Percentiles rank a stretch among this genome's conserved stretches.
These are phyloP conservation scores for Plotosus lineatus DNA, from an alignment of 2,113 vertebrate species.

Conservation along the genomic window DNA sequence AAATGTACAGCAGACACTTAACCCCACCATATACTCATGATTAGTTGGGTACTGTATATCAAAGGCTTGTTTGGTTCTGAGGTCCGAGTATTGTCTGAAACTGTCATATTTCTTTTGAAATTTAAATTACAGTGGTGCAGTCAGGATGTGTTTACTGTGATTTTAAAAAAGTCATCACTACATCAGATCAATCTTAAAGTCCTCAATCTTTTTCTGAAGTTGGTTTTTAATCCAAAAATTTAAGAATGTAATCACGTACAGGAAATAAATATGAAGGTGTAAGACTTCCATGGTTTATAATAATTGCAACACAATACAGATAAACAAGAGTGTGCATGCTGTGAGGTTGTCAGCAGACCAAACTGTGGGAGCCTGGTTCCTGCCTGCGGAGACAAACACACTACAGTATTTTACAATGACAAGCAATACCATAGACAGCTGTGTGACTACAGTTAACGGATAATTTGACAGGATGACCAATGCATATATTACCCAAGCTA, in stretches of 20 bases:
- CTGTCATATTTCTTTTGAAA: background rate
- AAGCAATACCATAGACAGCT: conserved; percentile 16
- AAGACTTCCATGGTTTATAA: conserved; percentile 59
- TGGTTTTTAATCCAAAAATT: conserved; percentile 68
- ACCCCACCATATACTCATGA: conserved; percentile 76
- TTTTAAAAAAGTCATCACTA: too few species aligned
- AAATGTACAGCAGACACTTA: background rate
- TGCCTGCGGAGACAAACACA: conserved; percentile 66
- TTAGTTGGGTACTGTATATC: conserved; percentile 80
- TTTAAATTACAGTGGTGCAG: background rate
- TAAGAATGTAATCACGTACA: conserved; percentile 56
- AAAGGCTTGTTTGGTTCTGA: conserved; percentile 65
- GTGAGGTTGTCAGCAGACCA: conserved; percentile 47
- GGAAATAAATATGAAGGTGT: conserved; percentile 52
- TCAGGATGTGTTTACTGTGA: background rate
- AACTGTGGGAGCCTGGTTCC: conserved; percentile 64
- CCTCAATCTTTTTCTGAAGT: conserved; percentile 52
- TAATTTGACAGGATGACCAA: conserved; percentile 1
- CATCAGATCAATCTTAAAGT: background rate
- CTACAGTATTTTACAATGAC: conserved; percentile 40
- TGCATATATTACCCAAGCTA: conserved; percentile 11
- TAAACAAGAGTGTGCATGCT: conserved; percentile 60
- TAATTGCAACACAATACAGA: conserved; percentile 64
- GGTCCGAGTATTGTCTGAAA: conserved; percentile 2
- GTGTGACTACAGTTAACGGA: background rate